A percentile compares a stretch with the other conserved stretches of the same genome.
phyloP scores from a whole-genome alignment of 2,888 invertebrate genomes.

The Synanthedon andrenaeformis region DNA sequence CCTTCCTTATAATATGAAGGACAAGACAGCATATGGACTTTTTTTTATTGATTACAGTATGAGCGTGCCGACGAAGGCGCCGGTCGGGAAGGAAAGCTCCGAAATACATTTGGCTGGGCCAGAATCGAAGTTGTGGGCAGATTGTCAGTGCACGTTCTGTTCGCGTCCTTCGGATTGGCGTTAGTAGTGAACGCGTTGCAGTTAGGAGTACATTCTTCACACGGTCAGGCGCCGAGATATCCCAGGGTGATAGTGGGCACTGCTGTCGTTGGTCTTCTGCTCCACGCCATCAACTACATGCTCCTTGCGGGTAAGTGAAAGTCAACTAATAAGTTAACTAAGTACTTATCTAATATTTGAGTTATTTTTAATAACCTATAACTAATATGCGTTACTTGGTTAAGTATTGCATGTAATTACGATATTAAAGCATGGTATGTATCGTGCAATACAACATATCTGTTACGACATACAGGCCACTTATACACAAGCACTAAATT shows the following conservation, averaged over 20 bases:
- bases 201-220: conserved; percentile 77
- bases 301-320: conserved; percentile 77
- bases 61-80: conserved; percentile 62
- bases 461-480: too few relatives aligned
- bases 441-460: too few relatives aligned
- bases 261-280: conserved; percentile 81
- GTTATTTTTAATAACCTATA: not conserved
- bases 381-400: too few relatives aligned
- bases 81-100: conserved; percentile 76
- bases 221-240: conserved; percentile 58
- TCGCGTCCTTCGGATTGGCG: conserved; percentile 86
- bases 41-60: conserved; percentile 24
- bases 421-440: too few relatives aligned
- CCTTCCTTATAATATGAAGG: too few relatives aligned
- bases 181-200: conserved; percentile 85
- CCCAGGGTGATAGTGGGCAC: conserved; percentile 80
- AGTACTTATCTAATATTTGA: conserved; percentile 30
- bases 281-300: conserved; percentile 83
- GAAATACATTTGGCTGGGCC: conserved; percentile 94
- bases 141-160: conserved; percentile 83
- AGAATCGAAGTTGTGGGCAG: conserved; percentile 89
- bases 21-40: too few relatives aligned
- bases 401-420: too few relatives aligned
- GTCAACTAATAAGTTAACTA: conserved; percentile 8
- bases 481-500: too few relatives aligned